phyloP scores from a whole-genome alignment of 2,113 vertebrate genomes.

The Ptychochromis oligacanthus region DNA sequence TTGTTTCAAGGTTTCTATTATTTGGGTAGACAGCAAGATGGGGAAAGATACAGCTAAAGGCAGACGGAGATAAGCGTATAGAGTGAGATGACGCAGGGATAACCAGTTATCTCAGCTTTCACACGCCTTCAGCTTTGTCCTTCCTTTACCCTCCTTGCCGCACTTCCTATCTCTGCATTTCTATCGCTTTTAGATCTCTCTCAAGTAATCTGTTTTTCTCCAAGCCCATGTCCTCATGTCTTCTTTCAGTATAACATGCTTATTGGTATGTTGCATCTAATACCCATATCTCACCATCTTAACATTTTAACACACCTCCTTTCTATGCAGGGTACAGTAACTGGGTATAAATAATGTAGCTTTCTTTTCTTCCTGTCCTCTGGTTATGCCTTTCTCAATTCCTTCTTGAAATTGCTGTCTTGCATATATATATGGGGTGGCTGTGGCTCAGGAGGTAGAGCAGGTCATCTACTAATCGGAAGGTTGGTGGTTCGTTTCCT shows the following conservation, averaged over 20 bases:
- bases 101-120: slow-evolving; percentile 73
- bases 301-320: slow-evolving; percentile 15
- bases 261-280: slow-evolving; percentile 50
- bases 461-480: too few species aligned
- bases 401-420: slow-evolving; percentile 17
- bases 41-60: slow-evolving; percentile 53
- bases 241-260: slow-evolving; percentile 63
- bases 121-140: slow-evolving; percentile 74
- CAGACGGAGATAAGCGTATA: slow-evolving; percentile 63
- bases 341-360: slow-evolving; percentile 27
- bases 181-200: slow-evolving; percentile 64
- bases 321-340: slow-evolving; percentile 20
- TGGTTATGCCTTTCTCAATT: slow-evolving; percentile 18
- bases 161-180: slow-evolving; percentile 55
- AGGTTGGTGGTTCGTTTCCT: too few species aligned
- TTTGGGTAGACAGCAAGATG: slow-evolving; percentile 72
- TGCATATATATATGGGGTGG: background rate
- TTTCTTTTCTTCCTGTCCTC: slow-evolving; percentile 4
- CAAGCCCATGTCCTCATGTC: slow-evolving; percentile 48
- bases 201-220: slow-evolving; percentile 65
- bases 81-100: slow-evolving; percentile 68
- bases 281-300: slow-evolving; percentile 51
- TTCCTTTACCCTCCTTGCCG: slow-evolving; percentile 63
- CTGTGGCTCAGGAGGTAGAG: too few species aligned
- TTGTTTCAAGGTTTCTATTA: slow-evolving; percentile 77